Percentiles rank a stretch among this genome's conserved stretches.
phyloP scores from a whole-genome alignment of 1,140 invertebrate genomes.

The Trichonephila inaurata region DNA sequence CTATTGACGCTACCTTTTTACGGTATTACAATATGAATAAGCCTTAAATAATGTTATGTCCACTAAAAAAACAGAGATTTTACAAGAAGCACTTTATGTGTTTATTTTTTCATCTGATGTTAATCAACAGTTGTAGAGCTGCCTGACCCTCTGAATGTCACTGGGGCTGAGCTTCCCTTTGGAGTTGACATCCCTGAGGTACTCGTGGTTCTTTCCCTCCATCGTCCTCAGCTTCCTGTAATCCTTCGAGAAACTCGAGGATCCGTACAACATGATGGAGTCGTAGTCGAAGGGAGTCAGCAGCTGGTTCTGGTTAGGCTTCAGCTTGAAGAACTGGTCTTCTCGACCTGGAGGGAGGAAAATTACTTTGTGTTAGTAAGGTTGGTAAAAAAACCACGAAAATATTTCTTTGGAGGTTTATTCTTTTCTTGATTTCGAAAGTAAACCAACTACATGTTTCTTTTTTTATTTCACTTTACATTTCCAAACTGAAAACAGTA shows the following conservation, averaged over 20 bases:
- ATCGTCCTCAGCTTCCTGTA: constrained; percentile 48
- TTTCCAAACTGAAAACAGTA: too few species aligned
- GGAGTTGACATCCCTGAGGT: constrained; percentile 64
- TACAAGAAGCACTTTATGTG: too few species aligned
- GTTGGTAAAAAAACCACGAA: too few species aligned
- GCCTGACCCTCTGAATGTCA: constrained; percentile 42
- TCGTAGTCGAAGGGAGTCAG: constrained; percentile 77
- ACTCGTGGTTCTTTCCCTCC: constrained; percentile 49
- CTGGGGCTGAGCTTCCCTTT: constrained; percentile 26
- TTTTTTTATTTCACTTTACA: too few species aligned
- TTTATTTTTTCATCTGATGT: too few species aligned
- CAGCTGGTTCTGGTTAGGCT: constrained; percentile 73
- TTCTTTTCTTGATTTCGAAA: too few species aligned
- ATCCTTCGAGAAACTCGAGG: constrained; percentile 72
- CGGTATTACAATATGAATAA: too few species aligned
- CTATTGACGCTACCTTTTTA: too few species aligned
- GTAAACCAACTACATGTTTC: too few species aligned
- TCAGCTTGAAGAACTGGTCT: constrained; percentile 74
- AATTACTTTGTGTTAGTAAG: background rate
- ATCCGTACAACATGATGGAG: constrained; percentile 78
- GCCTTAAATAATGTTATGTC: too few species aligned
- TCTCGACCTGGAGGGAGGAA: background rate
- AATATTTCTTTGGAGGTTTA: too few species aligned
- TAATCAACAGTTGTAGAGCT: constrained; percentile 30
- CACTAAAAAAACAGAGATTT: too few species aligned